Base-by-base conservation (phyloP, 2,888 invertebrate genomes). In the Clepsis dumicolana region DNA sequence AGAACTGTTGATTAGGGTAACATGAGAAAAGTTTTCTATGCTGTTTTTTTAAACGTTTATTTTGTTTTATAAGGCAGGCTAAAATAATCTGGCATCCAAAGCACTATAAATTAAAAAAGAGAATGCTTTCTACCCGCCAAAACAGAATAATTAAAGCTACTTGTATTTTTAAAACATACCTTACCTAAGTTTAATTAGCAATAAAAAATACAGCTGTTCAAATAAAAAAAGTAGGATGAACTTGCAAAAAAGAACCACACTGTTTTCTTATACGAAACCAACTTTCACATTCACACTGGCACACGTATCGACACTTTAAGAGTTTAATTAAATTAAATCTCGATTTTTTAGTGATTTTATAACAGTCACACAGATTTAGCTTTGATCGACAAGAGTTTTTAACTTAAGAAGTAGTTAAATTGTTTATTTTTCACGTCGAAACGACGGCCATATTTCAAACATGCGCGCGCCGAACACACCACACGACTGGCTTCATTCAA, bases 401-500 rank as follows among this genome's bases (percentile, higher is more conserved):
- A 53, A 64, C 12, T 71, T 24, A 72, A 75, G 80, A 76, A 77
- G 75, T 75, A 72, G 62, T 66, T 76, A 71, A 78, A 75, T 74
- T 79, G 74, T 74, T 73, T 73, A 75, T 78, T 76, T 67, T 80
- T 77, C 71, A 71, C 64, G 71, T 73, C 72, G 77, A 78, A 78
- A 77, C 74, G 67, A 78, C 53, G 64, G 65, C 81, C 83, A 83
- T 73, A 68, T 63, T 77, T 80, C 73, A 71, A 84, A 83, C 83
- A 81, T 79, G 82, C 87, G 87, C 86, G 86, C 86, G 85, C 80
- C 77, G 70, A 70, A 83, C 80, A 80, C 77, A 75, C 79, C 80
- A 71, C 76, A 74, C 81, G 84, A 91, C 91, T 91, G 91, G 74
- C 82, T 83, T 80, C 77, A 71, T 76, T 77, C 75, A 74, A 78